Conservation (phyloP, 2,888 invertebrate genomes). For the Philonicus albiceps region DNA sequence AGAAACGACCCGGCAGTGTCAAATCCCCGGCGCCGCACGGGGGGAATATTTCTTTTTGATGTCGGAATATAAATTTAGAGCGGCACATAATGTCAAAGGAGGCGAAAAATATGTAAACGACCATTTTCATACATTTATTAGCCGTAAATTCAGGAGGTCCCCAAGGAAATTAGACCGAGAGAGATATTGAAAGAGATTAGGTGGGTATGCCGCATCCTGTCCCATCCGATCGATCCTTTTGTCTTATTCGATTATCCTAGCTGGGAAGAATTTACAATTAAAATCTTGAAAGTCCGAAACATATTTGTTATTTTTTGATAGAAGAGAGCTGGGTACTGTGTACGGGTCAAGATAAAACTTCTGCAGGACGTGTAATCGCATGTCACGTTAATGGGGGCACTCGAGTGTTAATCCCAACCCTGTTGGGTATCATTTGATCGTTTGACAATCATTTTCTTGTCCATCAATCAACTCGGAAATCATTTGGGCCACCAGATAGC, state of each 20-base stretch:
- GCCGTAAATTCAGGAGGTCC: constrained; percentile 44
- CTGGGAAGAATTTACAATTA: constrained; percentile 26
- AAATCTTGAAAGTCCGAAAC: not conserved
- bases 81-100: constrained; percentile 33
- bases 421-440: constrained; percentile 48
- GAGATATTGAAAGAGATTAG: constrained; percentile 24
- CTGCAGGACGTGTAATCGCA: constrained; percentile 34
- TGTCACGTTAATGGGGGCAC: constrained; percentile 40
- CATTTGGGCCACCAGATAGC: constrained; percentile 1
- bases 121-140: constrained; percentile 46
- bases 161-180: constrained; percentile 45
- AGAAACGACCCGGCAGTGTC: not conserved
- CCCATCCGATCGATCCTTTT: constrained; percentile 10
- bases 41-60: constrained; percentile 40
- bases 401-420: constrained; percentile 50
- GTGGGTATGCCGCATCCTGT: not conserved
- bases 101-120: constrained; percentile 44
- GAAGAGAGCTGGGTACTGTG: not conserved
- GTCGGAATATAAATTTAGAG: constrained; percentile 34
- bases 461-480: constrained; percentile 51
- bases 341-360: constrained; percentile 1
- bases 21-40: constrained; percentile 8
- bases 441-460: constrained; percentile 55
- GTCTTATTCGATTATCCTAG: constrained; percentile 3
- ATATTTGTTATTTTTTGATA: constrained; percentile 5